Percentiles rank a stretch among this genome's conserved stretches.
phyloP scores from a whole-genome alignment of 2,797 vertebrate species.

The Sebastiscus albofasciatus region DNA sequence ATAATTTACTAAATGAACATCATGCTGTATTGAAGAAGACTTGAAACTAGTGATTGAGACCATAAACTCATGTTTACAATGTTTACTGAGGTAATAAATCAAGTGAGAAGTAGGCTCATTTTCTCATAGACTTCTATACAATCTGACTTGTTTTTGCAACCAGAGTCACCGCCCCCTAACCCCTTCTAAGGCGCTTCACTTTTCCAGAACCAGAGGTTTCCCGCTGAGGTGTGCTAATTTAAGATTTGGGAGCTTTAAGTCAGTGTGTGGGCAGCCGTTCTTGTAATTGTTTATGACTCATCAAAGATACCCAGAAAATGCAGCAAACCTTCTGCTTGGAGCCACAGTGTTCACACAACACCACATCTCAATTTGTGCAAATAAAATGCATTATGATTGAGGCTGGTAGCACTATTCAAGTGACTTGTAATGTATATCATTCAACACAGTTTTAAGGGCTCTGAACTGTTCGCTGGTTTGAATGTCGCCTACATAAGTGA shows the following conservation, averaged over 20 bases:
- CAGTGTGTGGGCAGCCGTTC: neutral
- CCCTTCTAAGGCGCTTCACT: too few relatives aligned
- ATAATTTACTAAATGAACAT: too few relatives aligned
- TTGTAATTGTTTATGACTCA: conserved; percentile 12
- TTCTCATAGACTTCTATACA: too few relatives aligned
- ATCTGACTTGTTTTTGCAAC: fast-evolving
- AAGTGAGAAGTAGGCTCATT: too few relatives aligned
- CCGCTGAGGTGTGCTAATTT: neutral
- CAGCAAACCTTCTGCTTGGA: neutral
- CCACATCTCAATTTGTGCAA: neutral
- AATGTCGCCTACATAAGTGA: conserved; percentile 40
- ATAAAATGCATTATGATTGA: neutral
- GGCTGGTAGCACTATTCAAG: neutral
- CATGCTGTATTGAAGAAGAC: too few relatives aligned
- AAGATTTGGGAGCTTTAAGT: conserved; percentile 1
- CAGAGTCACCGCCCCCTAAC: fast-evolving
- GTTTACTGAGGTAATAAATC: too few relatives aligned
- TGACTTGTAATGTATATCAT: neutral
- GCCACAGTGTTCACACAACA: neutral
- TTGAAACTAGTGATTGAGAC: too few relatives aligned
- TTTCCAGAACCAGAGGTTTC: too few relatives aligned
- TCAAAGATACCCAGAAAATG: neutral
- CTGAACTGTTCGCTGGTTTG: conserved; percentile 9
- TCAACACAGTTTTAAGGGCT: conserved; percentile 10
- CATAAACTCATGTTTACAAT: too few relatives aligned